Evolutionary conservation across 2,113 vertebrate genomes (phyloP), one percentile per base, ranked within the genome.

Genomic region (Diphyllodes magnificus): DNA sequence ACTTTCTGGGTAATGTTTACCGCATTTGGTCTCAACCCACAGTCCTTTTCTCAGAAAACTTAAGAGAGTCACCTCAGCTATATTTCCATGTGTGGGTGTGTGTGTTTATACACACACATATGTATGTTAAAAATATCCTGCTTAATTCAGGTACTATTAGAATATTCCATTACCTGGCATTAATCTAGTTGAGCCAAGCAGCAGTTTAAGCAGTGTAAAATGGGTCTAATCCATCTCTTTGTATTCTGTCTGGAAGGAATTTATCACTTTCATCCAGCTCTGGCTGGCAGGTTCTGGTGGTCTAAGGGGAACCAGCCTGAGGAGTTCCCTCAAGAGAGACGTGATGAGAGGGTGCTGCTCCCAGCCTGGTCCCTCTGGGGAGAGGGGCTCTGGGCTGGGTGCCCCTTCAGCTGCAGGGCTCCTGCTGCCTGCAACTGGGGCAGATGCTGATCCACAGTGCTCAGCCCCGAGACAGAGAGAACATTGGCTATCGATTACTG

Each of bases 1-100:
- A 73, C 85, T 81, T 93, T 95, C 93, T 94, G 85, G 64, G 93
- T 93, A 88, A 96, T 71, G n/a, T 83, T 96, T 97, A 94, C 92
- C 40, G 1, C n/a, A 28, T 66, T 87, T 83, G 64, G 85, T 75
- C 71, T 93, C 80, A 96, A n/a, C 85, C 87, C 92, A 81, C 91
- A 70, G 40, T n/a, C 31, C 39, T 92, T 44, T 96, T 93, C 95
- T 95, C 82, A 95, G 90, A 95, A 94, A 90, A 89, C 81, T 33
- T 30, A 22, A 51, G 25, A 61, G 57, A 92, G 71, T 86, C 85
- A 87, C 87, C 57, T 44, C 85, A 64, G 92, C 79, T 86, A 6
- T 44, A 51, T 93, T 95, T 95, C 92, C 79, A 42, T 84, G 78
- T 35, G 90, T 60, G 91, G 1, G 78, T 19, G 82, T 0, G 42